Evolutionary conservation across 2,888 invertebrate species (phyloP).

Genomic region (Globia sparganii): DNA sequence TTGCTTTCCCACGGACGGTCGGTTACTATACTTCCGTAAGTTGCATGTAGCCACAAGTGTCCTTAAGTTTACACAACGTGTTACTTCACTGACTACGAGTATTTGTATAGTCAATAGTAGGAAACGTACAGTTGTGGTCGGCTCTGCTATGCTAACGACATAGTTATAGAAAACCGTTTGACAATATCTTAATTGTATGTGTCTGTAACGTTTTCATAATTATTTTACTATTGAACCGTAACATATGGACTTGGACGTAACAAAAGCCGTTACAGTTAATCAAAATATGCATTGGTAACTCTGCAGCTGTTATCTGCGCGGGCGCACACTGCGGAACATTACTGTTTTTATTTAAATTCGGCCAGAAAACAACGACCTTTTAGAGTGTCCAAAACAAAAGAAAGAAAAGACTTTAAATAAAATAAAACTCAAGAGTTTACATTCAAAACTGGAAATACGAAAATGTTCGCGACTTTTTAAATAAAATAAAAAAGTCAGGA

Average conservation of each 20-base stretch:
- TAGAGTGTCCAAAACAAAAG: constrained; percentile 56
- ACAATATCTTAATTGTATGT: constrained; percentile 18
- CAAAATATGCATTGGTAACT: constrained; percentile 68
- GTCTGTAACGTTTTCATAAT: constrained; percentile 38
- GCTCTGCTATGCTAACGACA: constrained; percentile 33
- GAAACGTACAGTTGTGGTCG: constrained; percentile 24
- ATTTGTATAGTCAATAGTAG: constrained; percentile 58
- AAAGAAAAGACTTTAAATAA: constrained; percentile 14
- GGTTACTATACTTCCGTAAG: constrained; percentile 79
- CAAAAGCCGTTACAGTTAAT: constrained; percentile 67
- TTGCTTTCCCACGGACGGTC: constrained; percentile 80
- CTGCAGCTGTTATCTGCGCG: constrained; percentile 79
- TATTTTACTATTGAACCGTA: constrained; percentile 55
- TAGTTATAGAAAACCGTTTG: constrained; percentile 29
- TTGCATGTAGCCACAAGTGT: constrained; percentile 71
- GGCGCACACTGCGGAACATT: constrained; percentile 86
- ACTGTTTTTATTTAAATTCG: constrained; percentile 88
- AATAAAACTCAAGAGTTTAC: constrained; percentile 43
- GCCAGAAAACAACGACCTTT: constrained; percentile 70
- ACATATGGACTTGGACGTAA: constrained; percentile 56
- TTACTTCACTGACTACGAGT: constrained; percentile 55
- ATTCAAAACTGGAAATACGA: constrained; percentile 42
- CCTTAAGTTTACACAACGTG: constrained; percentile 65
- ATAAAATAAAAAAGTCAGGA: constrained; percentile 52
- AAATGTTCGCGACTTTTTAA: constrained; percentile 42